These are phyloP conservation scores for Drosophila persimilis DNA, from an alignment of 1,140 invertebrate genomes.

Conservation along the genomic window DNA sequence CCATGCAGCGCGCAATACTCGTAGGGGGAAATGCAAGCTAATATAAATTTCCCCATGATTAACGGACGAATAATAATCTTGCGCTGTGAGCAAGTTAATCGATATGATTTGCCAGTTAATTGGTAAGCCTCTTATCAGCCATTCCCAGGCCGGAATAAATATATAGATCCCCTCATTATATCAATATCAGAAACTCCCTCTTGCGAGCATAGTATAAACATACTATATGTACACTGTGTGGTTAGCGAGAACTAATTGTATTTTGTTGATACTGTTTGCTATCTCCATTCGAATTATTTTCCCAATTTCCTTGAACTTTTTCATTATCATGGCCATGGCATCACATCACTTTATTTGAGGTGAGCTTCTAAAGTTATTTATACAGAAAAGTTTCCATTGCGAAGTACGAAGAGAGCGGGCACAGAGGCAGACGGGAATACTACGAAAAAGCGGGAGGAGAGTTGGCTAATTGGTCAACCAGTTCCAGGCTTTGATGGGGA, in stretches of 20 bases:
- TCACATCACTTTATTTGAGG: not conserved
- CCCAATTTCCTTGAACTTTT: constrained; percentile 18
- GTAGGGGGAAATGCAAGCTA: too few species aligned
- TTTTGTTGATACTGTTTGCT: constrained; percentile 1
- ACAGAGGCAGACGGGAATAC: not conserved
- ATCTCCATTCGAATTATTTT: constrained; percentile 7
- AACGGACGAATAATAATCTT: not conserved
- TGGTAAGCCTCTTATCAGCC: constrained; percentile 7
- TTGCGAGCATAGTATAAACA: too few species aligned
- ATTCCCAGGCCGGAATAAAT: too few species aligned
- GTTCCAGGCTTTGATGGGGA: constrained; percentile 1
- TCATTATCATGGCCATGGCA: constrained; percentile 10
- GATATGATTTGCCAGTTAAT: constrained; percentile 1
- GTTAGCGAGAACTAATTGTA: too few species aligned
- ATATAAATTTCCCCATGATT: not conserved
- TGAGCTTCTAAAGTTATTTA: not conserved
- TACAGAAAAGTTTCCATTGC: constrained; percentile 11
- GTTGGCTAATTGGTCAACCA: constrained; percentile 6
- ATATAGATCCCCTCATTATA: not conserved
- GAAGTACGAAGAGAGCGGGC: not conserved
- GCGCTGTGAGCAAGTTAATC: not conserved
- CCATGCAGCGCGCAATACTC: too few species aligned
- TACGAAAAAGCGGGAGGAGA: not conserved
- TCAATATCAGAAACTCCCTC: not conserved
- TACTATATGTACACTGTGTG: too few species aligned